Evolutionary conservation across 2,113 vertebrate genomes (phyloP).

Genomic region (Rana temporaria): DNA sequence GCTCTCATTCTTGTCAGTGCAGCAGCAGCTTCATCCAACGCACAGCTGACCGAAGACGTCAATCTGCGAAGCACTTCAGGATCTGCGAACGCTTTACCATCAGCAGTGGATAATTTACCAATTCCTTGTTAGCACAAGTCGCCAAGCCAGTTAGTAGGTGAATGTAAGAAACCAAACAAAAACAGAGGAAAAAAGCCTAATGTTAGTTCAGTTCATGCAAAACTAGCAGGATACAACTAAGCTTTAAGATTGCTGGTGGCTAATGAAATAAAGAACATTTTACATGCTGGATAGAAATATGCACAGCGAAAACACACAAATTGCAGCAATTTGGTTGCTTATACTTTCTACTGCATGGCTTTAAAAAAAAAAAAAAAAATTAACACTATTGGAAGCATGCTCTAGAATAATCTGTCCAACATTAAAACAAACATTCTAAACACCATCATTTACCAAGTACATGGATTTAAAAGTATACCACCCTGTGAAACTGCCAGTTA

Average conservation of each 20-base stretch:
- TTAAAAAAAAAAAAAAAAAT: too few relatives aligned
- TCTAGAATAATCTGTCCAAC: too few relatives aligned
- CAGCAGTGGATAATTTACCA: slow-evolving; percentile 98
- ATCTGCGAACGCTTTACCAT: slow-evolving; percentile 98
- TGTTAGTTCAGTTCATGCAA: slow-evolving; percentile 42
- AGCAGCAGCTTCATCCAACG: slow-evolving; percentile 97
- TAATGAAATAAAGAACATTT: background rate
- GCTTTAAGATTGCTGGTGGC: slow-evolving; percentile 1
- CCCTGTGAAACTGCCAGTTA: too few relatives aligned
- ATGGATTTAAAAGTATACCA: too few relatives aligned
- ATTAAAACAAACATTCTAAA: too few relatives aligned
- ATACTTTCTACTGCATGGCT: too few relatives aligned
- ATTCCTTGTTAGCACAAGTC: slow-evolving; percentile 80
- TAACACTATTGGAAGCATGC: background rate
- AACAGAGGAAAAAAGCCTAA: slow-evolving; percentile 47
- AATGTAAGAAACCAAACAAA: slow-evolving; percentile 41
- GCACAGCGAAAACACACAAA: background rate
- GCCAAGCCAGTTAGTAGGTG: slow-evolving; percentile 59
- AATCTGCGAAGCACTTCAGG: slow-evolving; percentile 96
- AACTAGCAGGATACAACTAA: background rate
- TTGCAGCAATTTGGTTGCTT: background rate
- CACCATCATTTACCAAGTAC: too few relatives aligned
- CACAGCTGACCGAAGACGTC: slow-evolving; percentile 97
- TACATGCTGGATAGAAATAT: background rate
- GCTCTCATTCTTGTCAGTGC: slow-evolving; percentile 98